phyloP scores from a whole-genome alignment of 2,113 vertebrate species.

The Leptobrachium leishanense region DNA sequence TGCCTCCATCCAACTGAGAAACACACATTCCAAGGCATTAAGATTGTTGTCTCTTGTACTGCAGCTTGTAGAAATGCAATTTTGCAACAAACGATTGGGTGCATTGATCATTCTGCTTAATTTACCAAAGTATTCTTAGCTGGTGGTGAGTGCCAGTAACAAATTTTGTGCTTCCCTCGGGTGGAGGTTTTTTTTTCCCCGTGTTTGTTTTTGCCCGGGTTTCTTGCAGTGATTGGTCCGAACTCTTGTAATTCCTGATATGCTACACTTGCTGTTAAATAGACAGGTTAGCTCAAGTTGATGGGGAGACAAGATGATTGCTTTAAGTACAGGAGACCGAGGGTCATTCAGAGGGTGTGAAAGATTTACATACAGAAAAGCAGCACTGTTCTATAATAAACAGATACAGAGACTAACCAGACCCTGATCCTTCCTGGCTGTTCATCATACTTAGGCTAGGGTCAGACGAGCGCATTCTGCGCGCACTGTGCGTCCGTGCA shows the following conservation, averaged over 20 bases:
- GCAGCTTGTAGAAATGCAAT: background rate
- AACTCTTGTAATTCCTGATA: background rate
- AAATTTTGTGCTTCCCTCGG: background rate
- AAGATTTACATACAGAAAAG: too few relatives aligned
- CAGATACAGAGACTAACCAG: too few relatives aligned
- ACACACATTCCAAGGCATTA: background rate
- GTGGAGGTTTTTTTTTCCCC: background rate
- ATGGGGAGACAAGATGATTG: too few relatives aligned
- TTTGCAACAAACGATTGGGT: conserved; percentile 1
- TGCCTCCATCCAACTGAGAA: background rate
- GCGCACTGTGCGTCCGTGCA: too few relatives aligned
- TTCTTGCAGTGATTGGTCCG: background rate
- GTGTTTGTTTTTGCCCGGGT: background rate
- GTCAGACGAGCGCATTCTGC: too few relatives aligned
- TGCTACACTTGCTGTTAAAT: background rate
- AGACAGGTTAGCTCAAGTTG: too few relatives aligned
- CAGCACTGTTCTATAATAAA: too few relatives aligned
- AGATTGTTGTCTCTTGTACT: background rate
- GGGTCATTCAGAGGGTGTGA: too few relatives aligned
- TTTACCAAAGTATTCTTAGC: background rate
- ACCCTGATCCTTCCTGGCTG: too few relatives aligned
- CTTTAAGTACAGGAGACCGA: too few relatives aligned
- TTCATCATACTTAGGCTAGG: too few relatives aligned
- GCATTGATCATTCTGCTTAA: background rate
- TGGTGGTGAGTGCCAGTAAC: background rate